Base-by-base conservation (phyloP, 2,888 invertebrate species). In the Caenorhabditis zanzibari region DNA sequence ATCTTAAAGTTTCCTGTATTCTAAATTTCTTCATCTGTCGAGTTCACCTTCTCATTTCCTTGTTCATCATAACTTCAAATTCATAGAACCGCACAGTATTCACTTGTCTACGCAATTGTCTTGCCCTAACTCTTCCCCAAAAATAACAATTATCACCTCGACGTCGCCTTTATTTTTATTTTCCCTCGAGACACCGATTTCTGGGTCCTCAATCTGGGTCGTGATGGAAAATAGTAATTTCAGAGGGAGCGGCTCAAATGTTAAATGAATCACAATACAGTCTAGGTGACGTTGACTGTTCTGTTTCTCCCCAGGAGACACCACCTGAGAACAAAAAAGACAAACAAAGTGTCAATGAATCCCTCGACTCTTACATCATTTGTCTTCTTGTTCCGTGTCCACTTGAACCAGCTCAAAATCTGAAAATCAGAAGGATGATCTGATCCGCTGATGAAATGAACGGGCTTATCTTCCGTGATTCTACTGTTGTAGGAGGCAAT, bases 131-230 rank as follows among this genome's bases (percentile, higher is more conserved):
- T 19, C 26, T 16, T 6, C 19, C 12, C n/a, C 52, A 66, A 66
- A 35, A 66, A 63, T 47, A 63, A 63, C 41, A 63, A 63, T 63
- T 63, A 61, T 41, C 41, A 63, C 35, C 38, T 3, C n/a, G 47
- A n/a, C n/a, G 24, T 44, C 44, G 44, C 28, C 44, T 44, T 38
- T 38, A 35, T 16, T 28, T 44, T 32, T 35, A 38, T 63, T 41
- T 14, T 61, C 63, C 63, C 63, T 16, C 1, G 38, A 22, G 61
- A 38, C 41, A 38, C 38, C n/a, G n/a, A 61, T 22, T 38, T 38
- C 3, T 61, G 41, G 61, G 41, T 38, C 59, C 5, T 19, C n/a
- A 38, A 58, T 28, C 32, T 28, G 1, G 19, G 24, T 22, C 22
- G 22, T 41, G 41, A 61, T 22, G 41, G 41, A 24, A 63, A 63